phyloP scores from a whole-genome alignment of 2,113 vertebrate genomes.

The Petaurus breviceps region DNA sequence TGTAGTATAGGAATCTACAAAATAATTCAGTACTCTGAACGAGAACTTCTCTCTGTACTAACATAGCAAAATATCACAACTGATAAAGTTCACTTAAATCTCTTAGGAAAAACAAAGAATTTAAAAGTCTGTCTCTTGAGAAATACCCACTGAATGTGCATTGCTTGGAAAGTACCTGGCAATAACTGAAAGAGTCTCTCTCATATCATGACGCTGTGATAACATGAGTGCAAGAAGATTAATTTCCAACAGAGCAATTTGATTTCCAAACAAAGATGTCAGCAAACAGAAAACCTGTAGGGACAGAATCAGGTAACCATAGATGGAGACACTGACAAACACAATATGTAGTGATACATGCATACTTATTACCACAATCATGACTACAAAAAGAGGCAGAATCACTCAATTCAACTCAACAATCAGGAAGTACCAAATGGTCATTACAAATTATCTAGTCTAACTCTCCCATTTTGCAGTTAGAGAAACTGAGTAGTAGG shows the following conservation, averaged over 20 bases:
- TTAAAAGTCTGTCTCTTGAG: fast-evolving
- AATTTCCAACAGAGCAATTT: conserved; percentile 85
- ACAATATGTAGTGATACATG: neutral
- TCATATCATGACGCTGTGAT: conserved; percentile 22
- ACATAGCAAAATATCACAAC: neutral
- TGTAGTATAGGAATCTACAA: neutral
- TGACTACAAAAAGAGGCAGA: neutral
- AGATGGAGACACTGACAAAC: neutral
- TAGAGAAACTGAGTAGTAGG: neutral
- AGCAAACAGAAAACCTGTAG: conserved; percentile 87
- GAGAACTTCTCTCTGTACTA: neutral
- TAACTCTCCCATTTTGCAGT: neutral
- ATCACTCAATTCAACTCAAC: neutral
- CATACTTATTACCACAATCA: neutral
- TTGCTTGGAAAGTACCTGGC: conserved; percentile 84
- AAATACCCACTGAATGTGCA: fast-evolving
- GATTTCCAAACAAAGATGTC: conserved; percentile 87
- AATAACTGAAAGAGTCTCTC: conserved; percentile 81
- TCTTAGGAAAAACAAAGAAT: neutral
- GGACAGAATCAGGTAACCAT: neutral
- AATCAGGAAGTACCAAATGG: neutral
- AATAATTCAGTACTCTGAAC: neutral
- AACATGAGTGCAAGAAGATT: conserved; percentile 53
- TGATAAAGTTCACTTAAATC: neutral
- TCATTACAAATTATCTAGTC: neutral